These are phyloP conservation scores for Abrostola tripartita DNA, from an alignment of 2,888 invertebrate genomes.

Conservation along the genomic window DNA sequence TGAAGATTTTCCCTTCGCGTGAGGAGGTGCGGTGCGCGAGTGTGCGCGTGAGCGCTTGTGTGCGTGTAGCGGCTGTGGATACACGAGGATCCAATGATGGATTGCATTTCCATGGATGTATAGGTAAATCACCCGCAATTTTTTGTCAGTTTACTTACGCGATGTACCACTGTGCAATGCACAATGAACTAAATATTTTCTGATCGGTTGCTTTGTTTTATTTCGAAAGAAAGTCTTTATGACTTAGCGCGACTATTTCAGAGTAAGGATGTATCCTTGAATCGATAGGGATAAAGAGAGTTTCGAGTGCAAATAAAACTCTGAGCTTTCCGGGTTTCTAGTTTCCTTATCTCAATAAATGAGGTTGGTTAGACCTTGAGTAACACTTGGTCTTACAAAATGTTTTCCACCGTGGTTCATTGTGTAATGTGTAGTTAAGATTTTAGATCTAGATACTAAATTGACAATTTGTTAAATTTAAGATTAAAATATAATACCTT, in stretches of 20 bases:
- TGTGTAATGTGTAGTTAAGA: slow-evolving; percentile 58
- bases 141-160: slow-evolving; percentile 69
- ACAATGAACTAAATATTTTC: slow-evolving; percentile 55
- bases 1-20: slow-evolving; percentile 89
- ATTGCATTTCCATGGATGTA: slow-evolving; percentile 87
- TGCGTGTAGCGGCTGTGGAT: slow-evolving; percentile 79
- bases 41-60: slow-evolving; percentile 80
- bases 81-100: slow-evolving; percentile 85
- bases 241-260: slow-evolving; percentile 68
- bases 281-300: slow-evolving; percentile 72
- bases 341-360: slow-evolving; percentile 69
- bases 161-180: slow-evolving; percentile 63
- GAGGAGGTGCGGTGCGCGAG: slow-evolving; percentile 84
- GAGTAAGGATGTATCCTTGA: slow-evolving; percentile 69
- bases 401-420: slow-evolving; percentile 70
- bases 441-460: slow-evolving; percentile 30
- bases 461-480: slow-evolving; percentile 15
- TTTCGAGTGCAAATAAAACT: slow-evolving; percentile 54
- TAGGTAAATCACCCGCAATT: slow-evolving; percentile 83
- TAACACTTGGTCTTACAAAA: slow-evolving; percentile 68
- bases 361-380: slow-evolving; percentile 76
- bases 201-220: slow-evolving; percentile 72
- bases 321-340: slow-evolving; percentile 66
- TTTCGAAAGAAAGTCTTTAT: slow-evolving; percentile 58
- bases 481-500: background rate